These are phyloP conservation scores for Glossosoma conforme DNA, from an alignment of 1,140 invertebrate genomes.

Conservation along the genomic window DNA sequence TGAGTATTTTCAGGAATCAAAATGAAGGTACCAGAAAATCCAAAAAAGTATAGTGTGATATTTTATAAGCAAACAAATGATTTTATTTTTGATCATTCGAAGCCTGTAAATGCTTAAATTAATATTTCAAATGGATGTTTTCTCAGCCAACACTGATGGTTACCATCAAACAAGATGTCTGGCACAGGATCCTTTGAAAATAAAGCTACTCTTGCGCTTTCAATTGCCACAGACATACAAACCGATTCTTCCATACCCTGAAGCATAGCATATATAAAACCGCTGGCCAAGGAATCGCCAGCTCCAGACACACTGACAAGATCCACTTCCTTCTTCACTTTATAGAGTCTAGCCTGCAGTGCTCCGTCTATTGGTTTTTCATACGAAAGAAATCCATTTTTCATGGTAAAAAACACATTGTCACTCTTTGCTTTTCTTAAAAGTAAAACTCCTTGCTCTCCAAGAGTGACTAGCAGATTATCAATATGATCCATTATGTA, in stretches of 20 bases:
- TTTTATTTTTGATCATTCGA: no score
- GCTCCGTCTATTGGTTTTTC: slow-evolving; percentile 14
- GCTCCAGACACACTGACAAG: slow-evolving; percentile 60
- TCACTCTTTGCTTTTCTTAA: slow-evolving; percentile 28
- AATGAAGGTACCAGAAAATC: no score
- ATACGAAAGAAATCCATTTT: slow-evolving; percentile 26
- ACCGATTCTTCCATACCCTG: slow-evolving; percentile 41
- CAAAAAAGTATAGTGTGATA: no score
- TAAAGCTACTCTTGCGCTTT: slow-evolving; percentile 50
- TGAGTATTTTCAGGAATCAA: no score
- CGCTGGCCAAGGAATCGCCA: slow-evolving; percentile 60
- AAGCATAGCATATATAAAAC: slow-evolving; percentile 53
- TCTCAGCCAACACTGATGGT: slow-evolving; percentile 14
- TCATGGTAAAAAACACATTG: slow-evolving; percentile 23
- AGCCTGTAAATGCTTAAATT: no score
- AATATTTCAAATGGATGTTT: slow-evolving; percentile 4
- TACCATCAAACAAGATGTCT: slow-evolving; percentile 16
- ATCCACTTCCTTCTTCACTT: slow-evolving; percentile 38
- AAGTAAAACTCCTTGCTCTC: slow-evolving; percentile 51
- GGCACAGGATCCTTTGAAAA: slow-evolving; percentile 50
- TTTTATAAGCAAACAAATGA: no score
- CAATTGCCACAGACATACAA: slow-evolving; percentile 52
- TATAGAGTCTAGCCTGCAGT: slow-evolving; percentile 43
- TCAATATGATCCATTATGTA: slow-evolving; percentile 35
- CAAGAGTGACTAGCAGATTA: slow-evolving; percentile 51